These are phyloP conservation scores for Heliconius charithonia DNA, from an alignment of 2,888 invertebrate species.

Conservation along the genomic window DNA sequence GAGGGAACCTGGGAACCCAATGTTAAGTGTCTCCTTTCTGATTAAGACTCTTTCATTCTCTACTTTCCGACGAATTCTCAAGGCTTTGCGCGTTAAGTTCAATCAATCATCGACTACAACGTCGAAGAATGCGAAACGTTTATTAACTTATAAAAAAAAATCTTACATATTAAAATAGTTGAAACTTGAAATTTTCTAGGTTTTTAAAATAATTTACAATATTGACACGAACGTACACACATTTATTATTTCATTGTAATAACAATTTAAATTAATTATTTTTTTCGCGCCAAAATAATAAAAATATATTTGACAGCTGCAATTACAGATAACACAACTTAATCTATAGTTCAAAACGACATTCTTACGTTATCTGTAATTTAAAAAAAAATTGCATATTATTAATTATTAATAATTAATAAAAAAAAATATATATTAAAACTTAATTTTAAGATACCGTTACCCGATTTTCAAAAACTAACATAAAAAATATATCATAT, in stretches of 20 bases:
- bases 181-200: not conserved
- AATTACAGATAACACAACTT: not conserved
- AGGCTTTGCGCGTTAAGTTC: too few species aligned
- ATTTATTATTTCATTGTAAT: not conserved
- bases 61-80: too few species aligned
- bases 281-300: conserved; percentile 4
- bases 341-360: not conserved
- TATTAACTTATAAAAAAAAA: too few species aligned
- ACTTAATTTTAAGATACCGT: conserved; percentile 4
- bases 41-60: too few species aligned
- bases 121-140: too few species aligned
- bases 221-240: not conserved
- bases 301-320: not conserved
- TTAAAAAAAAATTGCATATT: not conserved
- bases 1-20: too few species aligned
- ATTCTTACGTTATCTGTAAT: not conserved
- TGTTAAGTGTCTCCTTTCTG: too few species aligned
- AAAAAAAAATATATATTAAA: not conserved
- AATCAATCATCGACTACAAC: too few species aligned
- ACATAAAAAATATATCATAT: conserved; percentile 27
- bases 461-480: conserved; percentile 15
- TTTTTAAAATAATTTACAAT: not conserved
- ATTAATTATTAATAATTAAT: too few species aligned
- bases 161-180: too few species aligned
- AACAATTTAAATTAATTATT: not conserved